Base-by-base conservation (phyloP, 2,888 invertebrate species). In the Coenonympha glycerion region DNA sequence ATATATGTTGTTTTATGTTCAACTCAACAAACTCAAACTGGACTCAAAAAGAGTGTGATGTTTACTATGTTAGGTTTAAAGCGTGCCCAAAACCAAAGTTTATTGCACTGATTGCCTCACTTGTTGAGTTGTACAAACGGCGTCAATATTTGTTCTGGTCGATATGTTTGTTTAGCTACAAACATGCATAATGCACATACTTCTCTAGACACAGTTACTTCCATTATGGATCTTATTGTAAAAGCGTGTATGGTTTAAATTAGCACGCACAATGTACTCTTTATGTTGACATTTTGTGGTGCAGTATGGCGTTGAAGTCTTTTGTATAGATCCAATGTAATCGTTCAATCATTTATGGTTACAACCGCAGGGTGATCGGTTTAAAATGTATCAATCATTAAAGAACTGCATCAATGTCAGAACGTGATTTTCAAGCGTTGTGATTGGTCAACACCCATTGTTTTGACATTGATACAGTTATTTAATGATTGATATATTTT, bases 111-210 rank as follows among this genome's bases (percentile, higher is more conserved):
- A 59, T 63, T 51, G 48, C 53, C 49, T 50, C 51, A 40, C 52
- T 49, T 52, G 53, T 46, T 47, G 52, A 57, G 58, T 58, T 59
- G 56, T 61, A 37, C n/a, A 24, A 66, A n/a, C n/a, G n/a, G n/a
- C n/a, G 69, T 65, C 66, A 77, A 77, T 79, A 71, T 79, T 78
- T 70, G 63, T n/a, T n/a, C n/a, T 63, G 46, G 63, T 69, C 66
- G 70, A 78, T 76, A 67, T 77, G 34, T 45, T 75, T 71, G 67
- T 73, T 60, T 65, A 26, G 33, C 42, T 21, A 49, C 49, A 51
- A 52, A 36, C 52, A 16, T 37, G 50, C 31, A 47, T 21, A 30
- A 24, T 36, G 30, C 42, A 19, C 37, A 28, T 18, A 16, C 30
- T 13, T 15, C 39, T 2, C 13, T 15, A 3, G 8, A 8, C 13